Base-by-base conservation (phyloP, 1,140 invertebrate species). In the Zaprionus capensis region DNA sequence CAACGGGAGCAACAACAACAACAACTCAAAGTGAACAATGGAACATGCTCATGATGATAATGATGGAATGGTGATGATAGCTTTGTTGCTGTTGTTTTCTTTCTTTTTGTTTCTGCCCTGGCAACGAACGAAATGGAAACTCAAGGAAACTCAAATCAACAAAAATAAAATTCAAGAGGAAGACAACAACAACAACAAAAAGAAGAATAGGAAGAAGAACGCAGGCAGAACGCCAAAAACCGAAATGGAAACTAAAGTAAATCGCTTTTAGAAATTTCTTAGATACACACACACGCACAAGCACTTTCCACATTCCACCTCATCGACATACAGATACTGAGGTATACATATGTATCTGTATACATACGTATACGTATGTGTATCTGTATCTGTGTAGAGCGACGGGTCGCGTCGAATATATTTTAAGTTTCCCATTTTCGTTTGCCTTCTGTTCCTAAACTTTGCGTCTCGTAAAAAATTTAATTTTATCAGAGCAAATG, bases 171-270 rank as follows among this genome's bases (percentile, higher is more conserved):
- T 44, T 65, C 55, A 20, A 46, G 62, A 66, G 59, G 55, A 38
- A 67, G 22, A 58, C 26, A 67, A 26, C n/a, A 79, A 59, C 76
- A 58, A 66, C 46, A 77, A 44, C 28, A 49, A 51, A 34, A 26
- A 17, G 17, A 57, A 44, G 14, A 5, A 38, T 9, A 31, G 2
- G 14, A 31, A 6, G 15, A 55, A 71, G 59, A 80, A 49, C 66
- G 55, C 66, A 81, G 78, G 59, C 81, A 81, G 51, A 78, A 49
- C 59, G 76, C 76, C 68, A 80, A 62, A 64, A 82, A 75, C 71
- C 71, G 66, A 83, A 87, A 79, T 65, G 85, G 73, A 84, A 88
- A 81, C 78, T 84, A 79, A 79, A 83, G 71, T 62, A 71, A 91
- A 90, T 73, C 63, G 81, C 75, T 91, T 90, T 85, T 69, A 74